These are phyloP conservation scores for Invenusta paracnida DNA, from an alignment of 2,888 invertebrate species.

Conservation along the genomic window DNA sequence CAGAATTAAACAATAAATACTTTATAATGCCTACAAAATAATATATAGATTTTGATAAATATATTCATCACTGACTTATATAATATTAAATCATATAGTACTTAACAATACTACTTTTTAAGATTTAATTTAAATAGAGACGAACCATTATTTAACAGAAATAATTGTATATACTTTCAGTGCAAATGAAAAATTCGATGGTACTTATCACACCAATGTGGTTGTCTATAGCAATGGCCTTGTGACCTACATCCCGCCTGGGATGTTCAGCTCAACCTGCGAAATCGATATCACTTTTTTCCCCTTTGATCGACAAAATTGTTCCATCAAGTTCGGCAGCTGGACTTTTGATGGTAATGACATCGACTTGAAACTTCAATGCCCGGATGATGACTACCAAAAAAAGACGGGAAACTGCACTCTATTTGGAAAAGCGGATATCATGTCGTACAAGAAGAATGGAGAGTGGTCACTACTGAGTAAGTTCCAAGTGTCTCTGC, in stretches of 20 bases:
- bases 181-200: conserved; percentile 44
- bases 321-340: conserved; percentile 47
- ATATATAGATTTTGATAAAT: too few species aligned
- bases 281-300: conserved; percentile 47
- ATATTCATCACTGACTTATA: too few species aligned
- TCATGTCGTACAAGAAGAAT: neutral
- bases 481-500: too few species aligned
- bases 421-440: neutral
- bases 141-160: too few species aligned
- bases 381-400: conserved; percentile 6
- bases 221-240: conserved; percentile 45
- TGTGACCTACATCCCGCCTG: conserved; percentile 46
- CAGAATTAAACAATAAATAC: too few species aligned
- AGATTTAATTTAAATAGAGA: too few species aligned
- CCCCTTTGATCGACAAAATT: conserved; percentile 47
- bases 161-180: too few species aligned
- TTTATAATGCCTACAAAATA: too few species aligned
- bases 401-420: neutral
- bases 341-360: conserved; percentile 46
- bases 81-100: too few species aligned
- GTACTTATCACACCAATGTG: conserved; percentile 41
- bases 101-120: too few species aligned
- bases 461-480: neutral
- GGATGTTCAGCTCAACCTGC: conserved; percentile 47
- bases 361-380: conserved; percentile 38